Evolutionary conservation across 2,113 vertebrate genomes (phyloP), one percentile per base, ranked within the genome.

Genomic region (Pelecanoides urinatrix): DNA sequence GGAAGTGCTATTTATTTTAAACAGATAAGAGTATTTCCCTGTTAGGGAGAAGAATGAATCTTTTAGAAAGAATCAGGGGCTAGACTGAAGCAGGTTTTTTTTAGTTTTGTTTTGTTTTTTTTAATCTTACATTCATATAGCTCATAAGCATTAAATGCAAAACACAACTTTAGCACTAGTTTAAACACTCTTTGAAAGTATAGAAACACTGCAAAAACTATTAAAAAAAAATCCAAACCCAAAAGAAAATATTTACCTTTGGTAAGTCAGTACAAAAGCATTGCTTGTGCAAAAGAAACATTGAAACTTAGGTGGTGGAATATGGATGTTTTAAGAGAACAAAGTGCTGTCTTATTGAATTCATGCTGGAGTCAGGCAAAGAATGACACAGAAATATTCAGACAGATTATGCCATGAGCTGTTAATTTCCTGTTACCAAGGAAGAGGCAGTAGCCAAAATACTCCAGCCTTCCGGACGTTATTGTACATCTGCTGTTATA

Each of bases 391-490:
- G 68, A 82, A 96, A 94, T 96, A 96, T 98, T 98, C 94, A 92
- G 89, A 95, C 59, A 96, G 77, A 85, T 96, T 96, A 89, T 97
- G 75, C 88, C 91, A 74, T 92, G 78, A 97, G 81, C 88, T 96
- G 17, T 95, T 98, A 90, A 98, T 98, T 98, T 98, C 97, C 98
- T 98, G 86, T 97, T 97, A 95, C 94, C 87, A 93, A 93, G 93
- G 88, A 97, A 97, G 95, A 97, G 56, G 59, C 92, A 96, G 92
- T 93, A 96, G 80, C 94, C 95, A 96, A 97, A 96, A 93, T 79
- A 92, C 95, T 97, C 87, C 65, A 94, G 68, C 87, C 94, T 97
- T 94, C 95, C 75, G 88, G 91, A 50, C 50, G 17, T 97, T 96
- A 95, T 93, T 97, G 67, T 96, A 92, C 98, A 97, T 98, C 95